Evolutionary conservation across 1,140 invertebrate species (phyloP).

Genomic region (Bombus confusus): DNA sequence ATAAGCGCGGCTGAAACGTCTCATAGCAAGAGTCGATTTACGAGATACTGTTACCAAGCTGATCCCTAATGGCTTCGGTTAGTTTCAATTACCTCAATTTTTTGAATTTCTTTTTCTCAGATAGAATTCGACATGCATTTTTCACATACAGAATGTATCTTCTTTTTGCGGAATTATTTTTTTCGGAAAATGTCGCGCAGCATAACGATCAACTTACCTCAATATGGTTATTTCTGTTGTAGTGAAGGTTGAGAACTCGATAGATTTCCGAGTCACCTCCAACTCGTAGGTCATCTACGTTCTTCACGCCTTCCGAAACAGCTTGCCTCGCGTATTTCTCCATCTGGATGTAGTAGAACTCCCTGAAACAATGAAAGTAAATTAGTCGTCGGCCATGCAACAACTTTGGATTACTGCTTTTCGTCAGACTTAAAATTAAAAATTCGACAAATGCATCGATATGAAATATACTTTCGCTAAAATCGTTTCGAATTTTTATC

Average conservation of each 20-base stretch:
- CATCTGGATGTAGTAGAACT: conserved; percentile 99
- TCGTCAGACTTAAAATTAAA: background rate
- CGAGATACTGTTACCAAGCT: too few species aligned
- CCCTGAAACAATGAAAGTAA: conserved; percentile 87
- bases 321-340: conserved; percentile 99
- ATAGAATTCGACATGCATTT: too few species aligned
- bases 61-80: too few species aligned
- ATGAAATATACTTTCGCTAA: background rate
- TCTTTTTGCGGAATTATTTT: too few species aligned
- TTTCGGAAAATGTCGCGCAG: too few species aligned
- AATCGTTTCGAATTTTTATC: too few species aligned
- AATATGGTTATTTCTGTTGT: conserved; percentile 99
- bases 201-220: conserved; percentile 89
- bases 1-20: too few species aligned
- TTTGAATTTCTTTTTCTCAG: too few species aligned
- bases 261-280: conserved; percentile 98
- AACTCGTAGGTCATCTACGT: conserved; percentile 95
- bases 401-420: background rate
- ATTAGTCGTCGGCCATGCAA: background rate
- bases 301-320: conserved; percentile 97
- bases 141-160: too few species aligned
- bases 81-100: too few species aligned
- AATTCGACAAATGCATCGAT: background rate
- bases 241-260: conserved; percentile 98
- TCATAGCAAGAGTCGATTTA: too few species aligned